Conservation (phyloP, 1,140 invertebrate genomes). For the Matsumurasca onukii region DNA sequence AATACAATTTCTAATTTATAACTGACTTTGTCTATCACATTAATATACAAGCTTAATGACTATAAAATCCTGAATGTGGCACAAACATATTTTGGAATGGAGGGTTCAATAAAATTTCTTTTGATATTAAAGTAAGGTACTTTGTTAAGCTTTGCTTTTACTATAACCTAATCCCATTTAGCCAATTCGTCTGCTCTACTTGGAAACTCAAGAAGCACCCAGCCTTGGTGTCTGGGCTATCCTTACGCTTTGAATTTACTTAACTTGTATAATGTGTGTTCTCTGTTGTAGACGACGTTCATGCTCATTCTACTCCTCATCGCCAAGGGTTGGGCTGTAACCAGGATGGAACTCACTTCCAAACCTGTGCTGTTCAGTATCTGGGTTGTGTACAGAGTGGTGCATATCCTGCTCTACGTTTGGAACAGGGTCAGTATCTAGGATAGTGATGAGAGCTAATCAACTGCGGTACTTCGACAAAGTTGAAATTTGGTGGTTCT, state of each 20-base stretch:
- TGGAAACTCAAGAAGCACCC: too few species aligned
- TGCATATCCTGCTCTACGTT: slow-evolving; percentile 90
- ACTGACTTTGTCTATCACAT: too few species aligned
- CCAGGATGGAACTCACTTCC: slow-evolving; percentile 80
- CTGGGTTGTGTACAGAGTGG: slow-evolving; percentile 88
- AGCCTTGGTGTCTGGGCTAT: too few species aligned
- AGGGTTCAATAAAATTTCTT: too few species aligned
- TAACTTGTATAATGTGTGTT: slow-evolving; percentile 28
- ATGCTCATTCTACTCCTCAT: slow-evolving; percentile 92
- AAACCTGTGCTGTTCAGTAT: slow-evolving; percentile 85
- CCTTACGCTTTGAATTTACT: background rate
- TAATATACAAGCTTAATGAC: too few species aligned
- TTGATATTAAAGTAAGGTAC: too few species aligned
- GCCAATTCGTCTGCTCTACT: too few species aligned
- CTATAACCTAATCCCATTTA: too few species aligned
- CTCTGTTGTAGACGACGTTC: slow-evolving; percentile 76
- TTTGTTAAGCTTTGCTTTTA: too few species aligned
- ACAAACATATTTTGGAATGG: too few species aligned
- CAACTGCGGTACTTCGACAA: background rate
- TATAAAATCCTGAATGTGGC: too few species aligned
- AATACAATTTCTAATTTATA: too few species aligned
- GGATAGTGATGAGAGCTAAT: background rate
- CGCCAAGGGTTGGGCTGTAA: slow-evolving; percentile 97
- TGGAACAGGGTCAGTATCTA: slow-evolving; percentile 86
- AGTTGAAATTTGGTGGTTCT: background rate